These are phyloP conservation scores for Gymnothorax reevesii DNA, from an alignment of 2,797 vertebrate genomes.

Conservation along the genomic window DNA sequence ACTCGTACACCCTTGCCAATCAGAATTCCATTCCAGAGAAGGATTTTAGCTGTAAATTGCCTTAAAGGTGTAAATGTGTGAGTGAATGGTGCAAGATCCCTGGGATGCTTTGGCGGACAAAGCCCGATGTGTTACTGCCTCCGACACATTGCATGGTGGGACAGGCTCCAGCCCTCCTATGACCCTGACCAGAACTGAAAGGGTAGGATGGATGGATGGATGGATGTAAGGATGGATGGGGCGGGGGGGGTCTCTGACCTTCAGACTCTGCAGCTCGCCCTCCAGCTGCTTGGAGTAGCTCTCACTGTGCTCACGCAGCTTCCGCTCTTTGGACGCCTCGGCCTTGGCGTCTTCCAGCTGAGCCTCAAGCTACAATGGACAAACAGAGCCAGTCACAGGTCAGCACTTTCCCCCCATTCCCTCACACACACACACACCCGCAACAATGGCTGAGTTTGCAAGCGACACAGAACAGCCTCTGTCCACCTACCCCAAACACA, in stretches of 20 bases:
- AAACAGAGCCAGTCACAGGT: neutral
- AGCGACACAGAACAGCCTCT: neutral
- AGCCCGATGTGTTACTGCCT: constrained; percentile 66
- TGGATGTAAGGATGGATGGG: neutral
- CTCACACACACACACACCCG: neutral
- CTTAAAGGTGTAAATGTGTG: too few relatives aligned
- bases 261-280: constrained; percentile 85
- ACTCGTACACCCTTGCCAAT: neutral
- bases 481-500: neutral
- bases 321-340: constrained; percentile 89
- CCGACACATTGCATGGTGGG: constrained; percentile 78
- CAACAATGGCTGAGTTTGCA: neutral
- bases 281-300: constrained; percentile 90
- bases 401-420: neutral
- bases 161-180: neutral
- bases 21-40: neutral
- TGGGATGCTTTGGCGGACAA: neutral
- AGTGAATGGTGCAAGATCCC: neutral
- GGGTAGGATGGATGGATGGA: too few relatives aligned
- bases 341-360: constrained; percentile 84
- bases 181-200: too few relatives aligned
- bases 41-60: neutral
- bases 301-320: constrained; percentile 91
- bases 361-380: constrained; percentile 48
- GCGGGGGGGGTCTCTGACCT: constrained; percentile 72